These are phyloP conservation scores for Drosophila bunnanda DNA, from an alignment of 2,888 invertebrate species.

Conservation along the genomic window DNA sequence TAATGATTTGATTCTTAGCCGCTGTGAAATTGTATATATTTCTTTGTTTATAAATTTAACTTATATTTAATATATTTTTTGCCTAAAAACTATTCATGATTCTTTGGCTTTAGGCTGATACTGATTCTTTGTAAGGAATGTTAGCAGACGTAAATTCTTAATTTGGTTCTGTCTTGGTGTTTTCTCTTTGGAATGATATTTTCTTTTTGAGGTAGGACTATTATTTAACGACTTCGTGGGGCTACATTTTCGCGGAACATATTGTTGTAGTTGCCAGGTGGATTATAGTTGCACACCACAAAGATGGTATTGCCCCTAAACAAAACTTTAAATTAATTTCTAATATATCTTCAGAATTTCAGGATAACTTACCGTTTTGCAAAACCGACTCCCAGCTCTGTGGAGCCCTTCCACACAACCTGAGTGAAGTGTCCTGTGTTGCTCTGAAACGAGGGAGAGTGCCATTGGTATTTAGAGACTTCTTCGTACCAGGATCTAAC, in stretches of 20 bases:
- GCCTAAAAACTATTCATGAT: not conserved
- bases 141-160: not conserved
- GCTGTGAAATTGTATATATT: not conserved
- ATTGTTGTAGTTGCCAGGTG: constrained; percentile 60
- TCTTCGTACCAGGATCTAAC: constrained; percentile 93
- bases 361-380: constrained; percentile 84
- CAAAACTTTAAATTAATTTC: not conserved
- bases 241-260: constrained; percentile 50
- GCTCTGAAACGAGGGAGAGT: constrained; percentile 87
- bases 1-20: not conserved
- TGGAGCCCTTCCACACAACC: constrained; percentile 91
- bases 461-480: constrained; percentile 88
- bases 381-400: constrained; percentile 91
- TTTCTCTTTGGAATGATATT: constrained; percentile 2
- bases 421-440: constrained; percentile 94
- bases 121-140: constrained; percentile 1
- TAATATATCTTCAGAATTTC: too few relatives aligned
- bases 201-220: not conserved
- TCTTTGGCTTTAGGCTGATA: not conserved
- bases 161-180: not conserved
- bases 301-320: constrained; percentile 58
- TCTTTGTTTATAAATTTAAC: not conserved
- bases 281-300: constrained; percentile 68
- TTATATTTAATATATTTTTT: not conserved
- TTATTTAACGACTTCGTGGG: constrained; percentile 8